phyloP scores from a whole-genome alignment of 2,113 vertebrate genomes.

The Synchiropus splendidus region DNA sequence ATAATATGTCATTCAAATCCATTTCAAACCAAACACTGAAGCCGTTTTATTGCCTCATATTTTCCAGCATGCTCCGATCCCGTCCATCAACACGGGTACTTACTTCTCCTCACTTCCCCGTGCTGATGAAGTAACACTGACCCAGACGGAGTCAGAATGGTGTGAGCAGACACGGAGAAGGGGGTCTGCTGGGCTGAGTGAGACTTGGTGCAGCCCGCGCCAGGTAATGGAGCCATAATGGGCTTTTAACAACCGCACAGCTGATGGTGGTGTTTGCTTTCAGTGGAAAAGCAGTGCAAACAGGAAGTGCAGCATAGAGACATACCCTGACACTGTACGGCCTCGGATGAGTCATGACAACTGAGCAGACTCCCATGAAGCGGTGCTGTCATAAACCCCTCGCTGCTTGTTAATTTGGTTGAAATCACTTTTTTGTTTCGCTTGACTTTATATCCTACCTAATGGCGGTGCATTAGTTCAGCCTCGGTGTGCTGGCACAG shows the following conservation, averaged over 20 bases:
- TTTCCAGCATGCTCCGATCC: no score
- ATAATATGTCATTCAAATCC: no score
- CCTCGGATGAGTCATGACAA: slow-evolving; percentile 26
- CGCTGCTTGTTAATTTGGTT: slow-evolving; percentile 10
- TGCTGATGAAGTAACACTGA: slow-evolving; percentile 17
- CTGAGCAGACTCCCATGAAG: slow-evolving; percentile 1
- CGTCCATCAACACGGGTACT: no score
- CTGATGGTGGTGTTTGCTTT: slow-evolving; percentile 51
- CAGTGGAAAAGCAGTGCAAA: slow-evolving; percentile 44
- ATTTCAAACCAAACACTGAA: no score
- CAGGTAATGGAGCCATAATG: slow-evolving; percentile 60
- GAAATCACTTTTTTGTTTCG: slow-evolving; percentile 23
- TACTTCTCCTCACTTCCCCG: slow-evolving; percentile 13
- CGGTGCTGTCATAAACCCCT: slow-evolving; percentile 42
- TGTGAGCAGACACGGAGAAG: slow-evolving; percentile 10
- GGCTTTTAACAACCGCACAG: slow-evolving; percentile 48
- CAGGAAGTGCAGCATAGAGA: slow-evolving; percentile 48
- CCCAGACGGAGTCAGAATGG: slow-evolving; percentile 18
- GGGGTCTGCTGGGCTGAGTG: slow-evolving; percentile 21
- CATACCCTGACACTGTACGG: slow-evolving; percentile 29
- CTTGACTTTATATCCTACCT: slow-evolving; percentile 5
- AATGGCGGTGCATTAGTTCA: slow-evolving; percentile 30
- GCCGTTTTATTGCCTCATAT: no score
- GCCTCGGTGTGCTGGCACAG: slow-evolving; percentile 18
- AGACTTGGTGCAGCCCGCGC: slow-evolving; percentile 12